A percentile compares a stretch with the other conserved stretches of the same genome.
Conservation (phyloP, 2,888 invertebrate genomes). For the Anticlea derivata region DNA sequence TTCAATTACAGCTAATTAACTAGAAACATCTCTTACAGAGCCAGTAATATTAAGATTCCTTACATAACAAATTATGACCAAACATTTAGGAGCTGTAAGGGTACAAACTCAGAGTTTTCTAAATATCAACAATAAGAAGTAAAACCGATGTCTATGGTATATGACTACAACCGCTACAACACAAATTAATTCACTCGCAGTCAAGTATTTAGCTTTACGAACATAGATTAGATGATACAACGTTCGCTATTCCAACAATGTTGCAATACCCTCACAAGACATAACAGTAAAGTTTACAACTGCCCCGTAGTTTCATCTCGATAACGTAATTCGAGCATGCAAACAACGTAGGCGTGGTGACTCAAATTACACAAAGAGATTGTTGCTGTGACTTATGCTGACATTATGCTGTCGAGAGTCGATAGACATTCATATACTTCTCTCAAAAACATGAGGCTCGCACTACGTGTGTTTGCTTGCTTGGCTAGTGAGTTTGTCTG, state of each 20-base stretch:
- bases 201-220: neutral
- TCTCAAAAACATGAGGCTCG: no score
- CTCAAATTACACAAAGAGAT: constrained; percentile 44
- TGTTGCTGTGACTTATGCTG: constrained; percentile 24
- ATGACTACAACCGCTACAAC: neutral
- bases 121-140: no score
- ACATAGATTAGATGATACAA: neutral
- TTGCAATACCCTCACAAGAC: constrained; percentile 40
- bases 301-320: constrained; percentile 47
- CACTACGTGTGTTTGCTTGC: neutral
- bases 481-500: no score
- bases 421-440: no score
- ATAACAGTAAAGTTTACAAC: constrained; percentile 50
- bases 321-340: constrained; percentile 53
- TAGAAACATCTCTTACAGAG: no score
- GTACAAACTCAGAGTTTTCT: no score
- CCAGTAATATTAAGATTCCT: no score
- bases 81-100: no score
- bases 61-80: no score
- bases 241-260: neutral
- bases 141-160: no score
- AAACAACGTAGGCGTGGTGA: constrained; percentile 45
- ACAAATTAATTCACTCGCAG: neutral
- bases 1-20: no score
- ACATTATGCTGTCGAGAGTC: no score